Conservation (phyloP, 2,888 invertebrate species). For the Junonia oenone region DNA sequence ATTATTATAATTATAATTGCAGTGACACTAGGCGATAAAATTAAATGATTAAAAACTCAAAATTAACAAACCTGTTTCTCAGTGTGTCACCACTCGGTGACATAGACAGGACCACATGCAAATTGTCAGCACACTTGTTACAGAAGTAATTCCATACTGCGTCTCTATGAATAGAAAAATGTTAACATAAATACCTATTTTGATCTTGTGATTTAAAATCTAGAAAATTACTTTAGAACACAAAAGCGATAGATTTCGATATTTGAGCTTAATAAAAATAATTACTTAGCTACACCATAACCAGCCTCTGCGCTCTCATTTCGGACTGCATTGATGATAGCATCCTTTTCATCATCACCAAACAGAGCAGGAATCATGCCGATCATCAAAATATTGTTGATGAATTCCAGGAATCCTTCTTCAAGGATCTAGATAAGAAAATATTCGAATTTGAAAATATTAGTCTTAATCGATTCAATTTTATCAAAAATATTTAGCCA, state of each 20-base stretch:
- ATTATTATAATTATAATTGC: too few relatives aligned
- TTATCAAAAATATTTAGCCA: too few relatives aligned
- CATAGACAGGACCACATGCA: slow-evolving; percentile 95
- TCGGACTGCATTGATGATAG: slow-evolving; percentile 84
- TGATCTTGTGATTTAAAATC: too few relatives aligned
- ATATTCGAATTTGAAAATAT: too few relatives aligned
- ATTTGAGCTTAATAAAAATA: too few relatives aligned
- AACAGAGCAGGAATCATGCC: slow-evolving; percentile 93
- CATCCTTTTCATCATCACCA: slow-evolving; percentile 92
- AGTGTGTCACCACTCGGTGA: slow-evolving; percentile 91
- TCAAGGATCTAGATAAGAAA: slow-evolving; percentile 79
- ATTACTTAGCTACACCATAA: slow-evolving; percentile 84
- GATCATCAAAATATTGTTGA: slow-evolving; percentile 94
- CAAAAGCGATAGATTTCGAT: too few relatives aligned
- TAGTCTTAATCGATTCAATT: too few relatives aligned
- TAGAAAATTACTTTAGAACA: too few relatives aligned
- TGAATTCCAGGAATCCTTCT: slow-evolving; percentile 91
- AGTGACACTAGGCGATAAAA: too few relatives aligned
- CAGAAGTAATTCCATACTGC: slow-evolving; percentile 92
- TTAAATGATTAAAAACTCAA: too few relatives aligned
- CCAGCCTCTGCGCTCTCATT: slow-evolving; percentile 85
- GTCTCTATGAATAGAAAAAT: slow-evolving; percentile 84
- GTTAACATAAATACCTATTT: too few relatives aligned
- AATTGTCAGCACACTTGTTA: slow-evolving; percentile 87
- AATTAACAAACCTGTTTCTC: too few relatives aligned